phyloP scores from a whole-genome alignment of 2,797 vertebrate species.

The Neostethus bicornis region DNA sequence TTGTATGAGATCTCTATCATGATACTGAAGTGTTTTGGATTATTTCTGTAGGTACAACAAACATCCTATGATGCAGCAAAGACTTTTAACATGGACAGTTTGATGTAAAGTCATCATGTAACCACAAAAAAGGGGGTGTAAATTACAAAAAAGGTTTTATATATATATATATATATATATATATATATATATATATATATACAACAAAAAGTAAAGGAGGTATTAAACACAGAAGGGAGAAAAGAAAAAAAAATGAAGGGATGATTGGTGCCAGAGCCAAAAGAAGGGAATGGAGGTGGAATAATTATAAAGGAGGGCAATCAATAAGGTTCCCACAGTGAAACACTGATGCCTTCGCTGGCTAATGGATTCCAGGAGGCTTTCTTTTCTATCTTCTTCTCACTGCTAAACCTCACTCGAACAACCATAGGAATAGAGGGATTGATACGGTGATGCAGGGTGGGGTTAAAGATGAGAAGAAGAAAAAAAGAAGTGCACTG shows the following conservation, averaged over 20 bases:
- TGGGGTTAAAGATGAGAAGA: slow-evolving; percentile 36
- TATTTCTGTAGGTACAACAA: too few relatives aligned
- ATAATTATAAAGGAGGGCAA: slow-evolving; percentile 81
- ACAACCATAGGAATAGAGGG: slow-evolving; percentile 26
- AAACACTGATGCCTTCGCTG: slow-evolving; percentile 72
- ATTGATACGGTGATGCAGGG: slow-evolving; percentile 35
- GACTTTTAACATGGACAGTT: background rate
- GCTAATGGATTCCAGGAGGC: slow-evolving; percentile 80
- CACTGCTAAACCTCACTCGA: slow-evolving; percentile 30
- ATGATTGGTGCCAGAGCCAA: slow-evolving; percentile 50
- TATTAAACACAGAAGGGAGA: slow-evolving; percentile 13
- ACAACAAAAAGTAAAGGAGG: slow-evolving; percentile 4
- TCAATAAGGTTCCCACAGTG: slow-evolving; percentile 86
- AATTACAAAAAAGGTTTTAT: slow-evolving; percentile 26
- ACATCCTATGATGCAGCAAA: background rate
- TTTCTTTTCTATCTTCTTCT: slow-evolving; percentile 23
- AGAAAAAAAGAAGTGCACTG: slow-evolving; percentile 17
- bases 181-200: background rate
- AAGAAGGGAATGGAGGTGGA: slow-evolving; percentile 67
- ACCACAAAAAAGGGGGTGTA: slow-evolving; percentile 19
- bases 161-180: too few relatives aligned
- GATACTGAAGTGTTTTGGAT: too few relatives aligned
- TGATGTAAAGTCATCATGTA: slow-evolving; percentile 6
- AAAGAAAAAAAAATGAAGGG: slow-evolving; percentile 30
- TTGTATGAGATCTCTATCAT: too few relatives aligned